A percentile compares a stretch with the other conserved stretches of the same genome.
These are phyloP conservation scores for Liolophura sinensis DNA, from an alignment of 1,140 invertebrate species.

Conservation along the genomic window DNA sequence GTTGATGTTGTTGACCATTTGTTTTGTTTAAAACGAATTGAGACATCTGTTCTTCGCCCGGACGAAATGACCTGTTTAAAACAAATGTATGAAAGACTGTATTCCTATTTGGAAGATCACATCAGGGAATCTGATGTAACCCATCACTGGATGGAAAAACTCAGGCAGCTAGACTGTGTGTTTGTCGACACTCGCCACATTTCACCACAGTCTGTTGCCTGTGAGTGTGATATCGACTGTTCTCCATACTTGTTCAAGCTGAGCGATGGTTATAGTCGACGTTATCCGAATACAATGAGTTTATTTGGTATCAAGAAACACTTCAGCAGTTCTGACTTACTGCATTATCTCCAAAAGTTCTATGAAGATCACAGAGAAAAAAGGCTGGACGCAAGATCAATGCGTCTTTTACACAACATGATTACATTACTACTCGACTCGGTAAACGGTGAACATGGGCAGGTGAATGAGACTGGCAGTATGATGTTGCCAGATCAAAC, in stretches of 20 bases:
- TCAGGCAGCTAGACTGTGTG: too few relatives aligned
- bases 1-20: too few relatives aligned
- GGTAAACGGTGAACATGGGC: not conserved
- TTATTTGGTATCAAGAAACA: slow-evolving; percentile 17
- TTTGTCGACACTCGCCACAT: too few relatives aligned
- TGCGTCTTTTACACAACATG: slow-evolving; percentile 2
- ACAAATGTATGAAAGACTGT: too few relatives aligned
- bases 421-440: not conserved
- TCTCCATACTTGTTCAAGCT: slow-evolving; percentile 27
- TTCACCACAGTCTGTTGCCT: slow-evolving; percentile 11
- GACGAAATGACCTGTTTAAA: too few relatives aligned
- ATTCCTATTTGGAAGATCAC: too few relatives aligned
- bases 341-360: slow-evolving; percentile 6
- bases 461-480: not conserved
- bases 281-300: slow-evolving; percentile 13
- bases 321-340: slow-evolving; percentile 14
- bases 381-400: not conserved
- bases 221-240: slow-evolving; percentile 15
- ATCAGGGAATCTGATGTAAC: too few relatives aligned
- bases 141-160: too few relatives aligned
- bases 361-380: not conserved
- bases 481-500: slow-evolving; percentile 22
- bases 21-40: too few relatives aligned
- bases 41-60: too few relatives aligned
- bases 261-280: not conserved